A percentile compares a stretch with the other conserved stretches of the same genome.
Evolutionary conservation across 2,797 vertebrate species (phyloP).

Genomic region (Karalla daura): DNA sequence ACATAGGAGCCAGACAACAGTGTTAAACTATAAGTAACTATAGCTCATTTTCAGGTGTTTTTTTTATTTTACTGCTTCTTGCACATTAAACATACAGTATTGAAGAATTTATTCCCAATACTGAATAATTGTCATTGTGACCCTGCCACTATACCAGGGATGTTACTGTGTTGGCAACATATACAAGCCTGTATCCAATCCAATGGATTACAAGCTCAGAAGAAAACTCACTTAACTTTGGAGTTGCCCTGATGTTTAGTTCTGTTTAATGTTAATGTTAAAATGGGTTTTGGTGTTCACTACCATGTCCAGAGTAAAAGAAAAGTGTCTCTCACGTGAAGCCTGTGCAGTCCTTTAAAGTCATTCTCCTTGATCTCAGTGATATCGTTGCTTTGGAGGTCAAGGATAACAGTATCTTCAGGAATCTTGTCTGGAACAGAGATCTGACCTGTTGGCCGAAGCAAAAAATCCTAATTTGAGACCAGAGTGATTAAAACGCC

Average conservation of each 20-base stretch:
- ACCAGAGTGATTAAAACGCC: neutral
- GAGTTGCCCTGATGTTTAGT: neutral
- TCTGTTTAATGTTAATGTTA: neutral
- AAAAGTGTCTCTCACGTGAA: conserved; percentile 88
- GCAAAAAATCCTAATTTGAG: conserved; percentile 14
- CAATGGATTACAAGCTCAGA: no score
- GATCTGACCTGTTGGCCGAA: conserved; percentile 86
- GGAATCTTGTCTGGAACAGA: conserved; percentile 93
- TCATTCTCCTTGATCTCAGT: conserved; percentile 95
- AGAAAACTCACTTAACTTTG: neutral
- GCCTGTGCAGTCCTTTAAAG: conserved; percentile 90
- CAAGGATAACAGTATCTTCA: conserved; percentile 90
- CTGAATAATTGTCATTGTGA: no score
- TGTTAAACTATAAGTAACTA: no score
- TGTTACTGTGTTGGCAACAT: no score
- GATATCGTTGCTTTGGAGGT: conserved; percentile 98
- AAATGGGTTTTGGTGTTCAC: neutral
- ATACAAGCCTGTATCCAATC: no score
- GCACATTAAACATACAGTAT: no score
- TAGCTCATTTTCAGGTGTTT: no score
- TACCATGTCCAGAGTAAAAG: neutral
- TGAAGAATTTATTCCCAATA: no score
- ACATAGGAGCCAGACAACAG: no score
- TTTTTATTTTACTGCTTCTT: no score
- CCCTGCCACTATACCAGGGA: no score